Evolutionary conservation across 2,797 vertebrate species (phyloP).

Genomic region (Loriculus beryllinus): DNA sequence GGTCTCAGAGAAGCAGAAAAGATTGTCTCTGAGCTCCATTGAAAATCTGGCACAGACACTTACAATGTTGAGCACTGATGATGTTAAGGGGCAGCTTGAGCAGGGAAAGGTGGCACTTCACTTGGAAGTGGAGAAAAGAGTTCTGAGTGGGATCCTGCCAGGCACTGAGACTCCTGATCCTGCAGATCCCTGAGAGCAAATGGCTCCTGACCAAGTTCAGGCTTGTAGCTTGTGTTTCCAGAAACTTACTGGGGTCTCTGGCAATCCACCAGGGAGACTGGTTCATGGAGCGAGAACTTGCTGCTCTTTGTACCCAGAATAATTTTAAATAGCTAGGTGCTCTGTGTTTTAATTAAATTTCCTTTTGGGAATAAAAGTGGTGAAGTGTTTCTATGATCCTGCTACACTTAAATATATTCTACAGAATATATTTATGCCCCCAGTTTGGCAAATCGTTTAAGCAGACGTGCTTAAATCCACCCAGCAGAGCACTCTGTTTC

Average conservation of each 20-base stretch:
- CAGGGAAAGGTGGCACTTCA: not conserved
- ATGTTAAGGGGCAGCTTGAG: not conserved
- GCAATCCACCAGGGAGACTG: not conserved
- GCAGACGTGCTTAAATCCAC: not conserved
- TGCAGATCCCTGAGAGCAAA: not conserved
- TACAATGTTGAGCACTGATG: not conserved
- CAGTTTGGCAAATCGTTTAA: not conserved
- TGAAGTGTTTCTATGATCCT: slow-evolving; percentile 10
- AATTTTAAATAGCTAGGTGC: not conserved
- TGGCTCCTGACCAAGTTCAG: not conserved
- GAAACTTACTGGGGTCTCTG: not conserved
- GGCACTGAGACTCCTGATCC: not conserved
- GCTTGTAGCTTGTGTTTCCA: not conserved
- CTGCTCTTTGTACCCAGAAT: not conserved
- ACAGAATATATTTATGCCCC: not conserved
- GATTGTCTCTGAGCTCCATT: not conserved
- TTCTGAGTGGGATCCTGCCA: not conserved
- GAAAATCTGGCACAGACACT: not conserved
- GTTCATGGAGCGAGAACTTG: not conserved
- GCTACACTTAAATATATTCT: not conserved
- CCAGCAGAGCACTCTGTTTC: not conserved
- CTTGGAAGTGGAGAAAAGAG: not conserved
- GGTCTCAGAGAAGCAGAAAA: not conserved
- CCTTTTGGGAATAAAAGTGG: not conserved
- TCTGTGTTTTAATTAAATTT: not conserved